Conservation (phyloP, 2,888 invertebrate species). For the Coenonympha glycerion region DNA sequence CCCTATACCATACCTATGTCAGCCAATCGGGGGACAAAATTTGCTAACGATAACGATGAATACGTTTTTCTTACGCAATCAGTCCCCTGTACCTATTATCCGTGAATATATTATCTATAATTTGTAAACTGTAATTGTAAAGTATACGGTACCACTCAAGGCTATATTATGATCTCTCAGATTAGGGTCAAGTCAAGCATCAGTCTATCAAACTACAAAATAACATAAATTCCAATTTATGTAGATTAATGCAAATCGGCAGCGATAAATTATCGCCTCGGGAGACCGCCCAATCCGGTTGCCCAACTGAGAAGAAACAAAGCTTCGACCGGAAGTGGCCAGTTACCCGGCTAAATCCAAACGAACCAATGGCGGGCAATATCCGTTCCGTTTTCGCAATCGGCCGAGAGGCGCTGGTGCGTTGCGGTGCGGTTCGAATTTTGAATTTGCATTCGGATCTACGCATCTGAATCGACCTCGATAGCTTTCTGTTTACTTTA, state of each 20-base stretch:
- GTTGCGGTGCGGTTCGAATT: conserved; percentile 55
- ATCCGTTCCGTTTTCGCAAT: conserved; percentile 76
- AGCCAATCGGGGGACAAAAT: too few species aligned
- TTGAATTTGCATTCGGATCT: conserved; percentile 41
- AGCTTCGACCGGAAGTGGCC: conserved; percentile 64
- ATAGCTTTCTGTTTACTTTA: conserved; percentile 18
- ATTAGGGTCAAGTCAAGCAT: background rate
- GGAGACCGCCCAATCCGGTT: conserved; percentile 29
- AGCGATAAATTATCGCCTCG: conserved; percentile 27
- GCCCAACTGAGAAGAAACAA: conserved; percentile 53
- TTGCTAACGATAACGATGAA: too few species aligned
- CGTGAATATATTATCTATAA: too few species aligned
- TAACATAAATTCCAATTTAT: conserved; percentile 7
- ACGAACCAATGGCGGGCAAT: conserved; percentile 70
- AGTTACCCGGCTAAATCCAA: conserved; percentile 74
- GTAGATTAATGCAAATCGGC: conserved; percentile 22
- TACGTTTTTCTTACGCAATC: conserved; percentile 23
- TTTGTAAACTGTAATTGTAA: too few species aligned
- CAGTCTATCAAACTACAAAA: background rate
- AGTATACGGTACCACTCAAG: too few species aligned
- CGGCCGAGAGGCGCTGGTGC: conserved; percentile 54
- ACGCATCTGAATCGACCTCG: conserved; percentile 28
- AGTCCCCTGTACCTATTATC: too few species aligned
- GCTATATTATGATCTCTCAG: background rate
- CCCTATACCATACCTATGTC: too few species aligned